Evolutionary conservation across 2,888 invertebrate species (phyloP), one percentile per base, ranked within the genome.

Genomic region (Diarsia rubi): DNA sequence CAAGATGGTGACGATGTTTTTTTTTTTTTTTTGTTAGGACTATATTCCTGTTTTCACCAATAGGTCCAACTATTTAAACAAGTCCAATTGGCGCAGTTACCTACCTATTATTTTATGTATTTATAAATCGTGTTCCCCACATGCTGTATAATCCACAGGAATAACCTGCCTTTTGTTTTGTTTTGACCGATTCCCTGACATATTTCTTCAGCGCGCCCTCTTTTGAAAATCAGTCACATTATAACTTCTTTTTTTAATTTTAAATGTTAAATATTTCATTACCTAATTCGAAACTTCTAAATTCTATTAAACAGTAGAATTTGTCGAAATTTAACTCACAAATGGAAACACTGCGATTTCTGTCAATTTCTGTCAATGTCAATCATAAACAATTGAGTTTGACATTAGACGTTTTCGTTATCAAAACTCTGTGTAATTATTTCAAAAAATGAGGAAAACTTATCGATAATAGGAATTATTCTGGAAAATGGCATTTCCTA

Each of bases 401-500:
- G 71, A 73, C 68, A 47, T 54, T 42, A 24, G 66, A 79, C 78
- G 49, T 72, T 69, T 73, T 63, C 37, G 54, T 19, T 68, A 81
- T 57, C 81, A 75, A 54, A 42, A 49, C 24, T 70, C 24, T 54
- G 44, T 31, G 45, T 47, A 59, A 77, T 42, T 73, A 76, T 63
- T 77, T 44, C 12, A 73, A 72, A 72, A 63, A 73, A 84, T 80
- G 83, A 72, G 16, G 66, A 70, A 62, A 77, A 69, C 62, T 47
- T 42, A 47, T 54, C 57, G 37, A 66, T 79, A 78, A 69, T 21
- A 60, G 54, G 11, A 27, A 47, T 49, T 63, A 78, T 60, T 44
- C 0, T 44, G n/a, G 44, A 86, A 89, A 87, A 97, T 97, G 97
- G 93, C 94, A 71, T 95, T 97, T 69, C 97, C 97, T 4, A 97